These are phyloP conservation scores for Xiphorhynchus elegans DNA, from an alignment of 2,113 vertebrate species.

Conservation along the genomic window DNA sequence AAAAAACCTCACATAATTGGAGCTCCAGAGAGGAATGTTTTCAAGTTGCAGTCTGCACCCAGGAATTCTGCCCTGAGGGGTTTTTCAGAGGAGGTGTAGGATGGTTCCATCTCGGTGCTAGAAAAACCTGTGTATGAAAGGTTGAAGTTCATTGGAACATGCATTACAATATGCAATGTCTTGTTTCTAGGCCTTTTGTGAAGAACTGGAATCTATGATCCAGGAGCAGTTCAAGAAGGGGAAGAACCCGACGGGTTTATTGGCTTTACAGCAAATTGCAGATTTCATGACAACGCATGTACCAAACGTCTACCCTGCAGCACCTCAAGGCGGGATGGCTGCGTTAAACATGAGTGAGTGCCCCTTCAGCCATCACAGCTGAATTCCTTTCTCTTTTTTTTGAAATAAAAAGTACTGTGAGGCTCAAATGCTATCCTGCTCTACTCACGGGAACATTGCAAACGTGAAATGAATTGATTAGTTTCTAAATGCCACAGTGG, in stretches of 20 bases:
- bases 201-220: constrained; percentile 97
- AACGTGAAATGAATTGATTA: background rate
- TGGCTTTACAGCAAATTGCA: constrained; percentile 97
- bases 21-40: background rate
- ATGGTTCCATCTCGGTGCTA: background rate
- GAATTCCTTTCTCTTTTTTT: background rate
- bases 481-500: background rate
- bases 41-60: background rate
- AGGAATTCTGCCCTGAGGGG: background rate
- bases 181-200: constrained; percentile 89
- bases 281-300: constrained; percentile 96
- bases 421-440: background rate
- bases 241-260: constrained; percentile 92
- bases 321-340: constrained; percentile 96
- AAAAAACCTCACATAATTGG: background rate
- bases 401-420: background rate
- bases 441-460: background rate
- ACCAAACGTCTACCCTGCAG: constrained; percentile 92
- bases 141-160: background rate
- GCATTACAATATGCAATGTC: background rate
- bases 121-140: background rate
- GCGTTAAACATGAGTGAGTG: constrained; percentile 97
- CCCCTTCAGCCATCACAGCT: background rate
- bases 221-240: constrained; percentile 98
- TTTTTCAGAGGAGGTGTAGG: background rate